Percentiles rank a stretch among this genome's conserved stretches.
These are phyloP conservation scores for Drosophila sulfurigaster DNA, from an alignment of 1,140 invertebrate genomes.

Conservation along the genomic window DNA sequence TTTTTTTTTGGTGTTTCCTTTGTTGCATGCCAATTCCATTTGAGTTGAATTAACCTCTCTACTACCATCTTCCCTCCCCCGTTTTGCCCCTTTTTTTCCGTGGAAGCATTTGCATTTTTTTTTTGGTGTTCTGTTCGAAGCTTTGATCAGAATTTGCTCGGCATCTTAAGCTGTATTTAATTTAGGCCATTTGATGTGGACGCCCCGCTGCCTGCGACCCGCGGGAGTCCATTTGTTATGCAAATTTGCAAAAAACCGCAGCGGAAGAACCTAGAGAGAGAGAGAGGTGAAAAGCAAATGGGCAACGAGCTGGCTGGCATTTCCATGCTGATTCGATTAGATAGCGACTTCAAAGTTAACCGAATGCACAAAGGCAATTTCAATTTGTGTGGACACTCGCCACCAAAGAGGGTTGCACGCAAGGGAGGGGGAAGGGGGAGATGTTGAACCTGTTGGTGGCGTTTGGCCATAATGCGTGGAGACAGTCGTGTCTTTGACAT, in stretches of 20 bases:
- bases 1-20: not conserved
- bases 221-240: slow-evolving; percentile 51
- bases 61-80: not conserved
- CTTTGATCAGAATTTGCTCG: slow-evolving; percentile 35
- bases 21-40: slow-evolving; percentile 37
- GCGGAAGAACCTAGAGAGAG: not conserved
- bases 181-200: slow-evolving; percentile 33
- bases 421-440: not conserved
- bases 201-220: slow-evolving; percentile 6
- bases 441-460: not conserved
- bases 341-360: slow-evolving; percentile 32
- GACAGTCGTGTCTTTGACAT: slow-evolving; percentile 26
- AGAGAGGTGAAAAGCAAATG: not conserved
- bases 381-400: slow-evolving; percentile 19
- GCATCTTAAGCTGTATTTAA: slow-evolving; percentile 71
- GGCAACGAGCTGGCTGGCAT: not conserved
- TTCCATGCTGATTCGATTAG: slow-evolving; percentile 58
- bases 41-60: not conserved
- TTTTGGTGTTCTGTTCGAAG: slow-evolving; percentile 3
- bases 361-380: slow-evolving; percentile 63
- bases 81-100: slow-evolving; percentile 5
- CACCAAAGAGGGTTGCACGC: not conserved
- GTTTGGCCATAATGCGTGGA: slow-evolving; percentile 20
- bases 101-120: slow-evolving; percentile 20
- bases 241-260: slow-evolving; percentile 45